Percentiles rank a stretch among this genome's conserved stretches.
phyloP scores from a whole-genome alignment of 2,797 vertebrate genomes.

The Presbytis comata region DNA sequence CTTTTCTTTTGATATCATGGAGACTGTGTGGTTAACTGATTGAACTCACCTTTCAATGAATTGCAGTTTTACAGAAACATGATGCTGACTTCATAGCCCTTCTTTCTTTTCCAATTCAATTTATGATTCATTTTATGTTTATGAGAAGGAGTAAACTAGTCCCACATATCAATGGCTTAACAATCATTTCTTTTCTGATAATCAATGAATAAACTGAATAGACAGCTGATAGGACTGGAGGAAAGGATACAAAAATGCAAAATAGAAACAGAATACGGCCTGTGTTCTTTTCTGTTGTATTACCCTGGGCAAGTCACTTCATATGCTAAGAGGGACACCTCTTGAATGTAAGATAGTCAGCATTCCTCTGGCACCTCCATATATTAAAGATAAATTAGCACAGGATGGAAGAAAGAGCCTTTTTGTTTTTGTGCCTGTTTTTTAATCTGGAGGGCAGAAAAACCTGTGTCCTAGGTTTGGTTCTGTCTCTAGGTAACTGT shows the following conservation, averaged over 20 bases:
- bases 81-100: background rate
- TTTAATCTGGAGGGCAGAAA: background rate
- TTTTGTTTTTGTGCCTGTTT: background rate
- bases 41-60: conserved; percentile 34
- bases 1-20: conserved; percentile 10
- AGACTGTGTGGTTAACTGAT: background rate
- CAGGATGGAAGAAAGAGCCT: background rate
- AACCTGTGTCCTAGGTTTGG: background rate
- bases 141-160: background rate
- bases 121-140: conserved; percentile 30
- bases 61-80: conserved; percentile 48
- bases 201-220: background rate
- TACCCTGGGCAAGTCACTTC: background rate
- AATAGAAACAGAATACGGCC: background rate
- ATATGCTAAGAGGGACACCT: background rate
- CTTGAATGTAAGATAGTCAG: background rate
- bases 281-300: background rate
- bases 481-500: background rate
- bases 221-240: background rate
- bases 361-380: background rate
- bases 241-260: background rate
- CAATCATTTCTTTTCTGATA: background rate
- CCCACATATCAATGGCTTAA: background rate
- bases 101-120: background rate
- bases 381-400: background rate